Evolutionary conservation across 2,888 invertebrate species (phyloP).

Genomic region (Laspeyria flexula): DNA sequence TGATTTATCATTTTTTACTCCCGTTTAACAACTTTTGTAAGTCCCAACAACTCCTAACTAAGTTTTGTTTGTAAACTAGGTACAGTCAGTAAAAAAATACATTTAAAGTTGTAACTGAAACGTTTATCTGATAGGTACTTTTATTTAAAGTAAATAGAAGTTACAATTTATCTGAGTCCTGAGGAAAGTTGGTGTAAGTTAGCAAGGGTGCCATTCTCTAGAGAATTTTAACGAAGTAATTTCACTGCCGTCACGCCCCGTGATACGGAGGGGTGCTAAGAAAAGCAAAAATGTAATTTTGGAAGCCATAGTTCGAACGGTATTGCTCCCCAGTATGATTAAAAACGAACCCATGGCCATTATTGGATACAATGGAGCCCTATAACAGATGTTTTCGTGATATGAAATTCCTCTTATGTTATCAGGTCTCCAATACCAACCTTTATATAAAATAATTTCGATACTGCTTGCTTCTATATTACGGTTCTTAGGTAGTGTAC

Average conservation of each 20-base stretch:
- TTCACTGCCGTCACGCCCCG: conserved; percentile 3
- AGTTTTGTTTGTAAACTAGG: not conserved
- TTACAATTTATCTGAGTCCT: not conserved
- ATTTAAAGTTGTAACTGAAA: conserved; percentile 18
- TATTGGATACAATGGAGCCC: not conserved
- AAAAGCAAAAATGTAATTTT: conserved; percentile 6
- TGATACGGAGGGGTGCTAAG: conserved; percentile 1
- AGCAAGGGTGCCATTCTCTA: conserved; percentile 2
- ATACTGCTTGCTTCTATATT: too few species aligned
- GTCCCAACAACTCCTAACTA: too few species aligned
- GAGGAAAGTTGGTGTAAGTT: not conserved
- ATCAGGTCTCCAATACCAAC: too few species aligned
- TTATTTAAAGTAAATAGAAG: conserved; percentile 16
- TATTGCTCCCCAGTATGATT: conserved; percentile 3
- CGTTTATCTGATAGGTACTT: conserved; percentile 8
- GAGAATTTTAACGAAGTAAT: conserved; percentile 16
- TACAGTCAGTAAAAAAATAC: conserved; percentile 3
- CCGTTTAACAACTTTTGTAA: too few species aligned
- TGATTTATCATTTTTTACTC: too few species aligned
- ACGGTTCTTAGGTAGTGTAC: too few species aligned
- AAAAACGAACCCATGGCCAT: conserved; percentile 3
- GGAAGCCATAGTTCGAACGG: not conserved
- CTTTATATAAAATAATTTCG: not conserved
- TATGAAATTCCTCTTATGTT: not conserved
- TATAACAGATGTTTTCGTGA: not conserved